These are phyloP conservation scores for Drosophila kokeensis DNA, from an alignment of 2,888 invertebrate species.

Conservation along the genomic window DNA sequence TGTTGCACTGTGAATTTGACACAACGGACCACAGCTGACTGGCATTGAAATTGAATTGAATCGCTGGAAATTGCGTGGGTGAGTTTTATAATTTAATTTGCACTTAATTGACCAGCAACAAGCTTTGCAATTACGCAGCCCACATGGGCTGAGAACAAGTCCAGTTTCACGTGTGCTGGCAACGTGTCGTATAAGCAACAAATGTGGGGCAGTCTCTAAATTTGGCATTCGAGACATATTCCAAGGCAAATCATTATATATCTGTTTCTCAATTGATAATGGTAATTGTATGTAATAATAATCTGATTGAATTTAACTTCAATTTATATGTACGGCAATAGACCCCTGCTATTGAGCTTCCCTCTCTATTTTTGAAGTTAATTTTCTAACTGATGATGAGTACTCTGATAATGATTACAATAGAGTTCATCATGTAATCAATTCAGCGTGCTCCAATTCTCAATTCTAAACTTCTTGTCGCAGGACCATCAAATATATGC, in stretches of 20 bases:
- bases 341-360: not conserved
- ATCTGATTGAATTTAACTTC: not conserved
- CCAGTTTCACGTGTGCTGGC: not conserved
- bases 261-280: not conserved
- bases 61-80: conserved; percentile 40
- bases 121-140: conserved; percentile 54
- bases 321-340: not conserved
- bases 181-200: conserved; percentile 17
- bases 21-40: conserved; percentile 41
- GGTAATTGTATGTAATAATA: not conserved
- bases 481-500: not conserved
- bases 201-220: not conserved
- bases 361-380: not conserved
- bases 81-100: conserved; percentile 69
- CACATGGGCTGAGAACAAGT: conserved; percentile 24
- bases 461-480: no score
- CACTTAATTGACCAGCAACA: conserved; percentile 67
- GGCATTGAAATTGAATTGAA: conserved; percentile 61
- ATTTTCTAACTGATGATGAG: no score
- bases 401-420: not conserved
- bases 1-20: conserved; percentile 5
- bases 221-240: not conserved
- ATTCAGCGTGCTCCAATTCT: no score
- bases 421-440: not conserved
- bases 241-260: not conserved